A percentile compares a stretch with the other conserved stretches of the same genome.
Conservation (phyloP, 2,797 vertebrate genomes). For the Danio tinwini region DNA sequence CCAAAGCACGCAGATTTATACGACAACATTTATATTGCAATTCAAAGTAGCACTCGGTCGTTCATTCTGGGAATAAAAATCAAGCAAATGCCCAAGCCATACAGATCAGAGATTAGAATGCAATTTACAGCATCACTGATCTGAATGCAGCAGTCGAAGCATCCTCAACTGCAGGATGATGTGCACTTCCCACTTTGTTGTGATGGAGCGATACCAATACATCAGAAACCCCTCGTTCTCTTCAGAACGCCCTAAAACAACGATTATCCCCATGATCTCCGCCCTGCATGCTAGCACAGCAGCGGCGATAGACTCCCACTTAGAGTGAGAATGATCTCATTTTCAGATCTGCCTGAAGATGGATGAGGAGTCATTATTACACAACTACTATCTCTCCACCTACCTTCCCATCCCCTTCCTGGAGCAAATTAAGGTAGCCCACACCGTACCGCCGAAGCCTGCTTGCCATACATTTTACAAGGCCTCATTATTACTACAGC, state of each 20-base stretch:
- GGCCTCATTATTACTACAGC: slow-evolving; percentile 37
- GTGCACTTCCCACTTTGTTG: slow-evolving; percentile 14
- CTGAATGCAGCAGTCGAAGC: slow-evolving; percentile 47
- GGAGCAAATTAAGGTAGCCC: slow-evolving; percentile 55
- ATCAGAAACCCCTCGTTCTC: slow-evolving; percentile 35
- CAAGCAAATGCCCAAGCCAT: slow-evolving; percentile 47
- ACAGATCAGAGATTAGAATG: slow-evolving; percentile 56
- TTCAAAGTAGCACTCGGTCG: slow-evolving; percentile 42
- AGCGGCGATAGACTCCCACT: slow-evolving; percentile 51
- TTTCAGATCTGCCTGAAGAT: slow-evolving; percentile 54
- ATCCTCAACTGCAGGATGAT: slow-evolving; percentile 36
- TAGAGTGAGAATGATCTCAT: slow-evolving; percentile 53
- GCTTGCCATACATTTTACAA: slow-evolving; percentile 22
- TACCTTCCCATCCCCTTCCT: slow-evolving; percentile 40
- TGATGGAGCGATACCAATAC: slow-evolving; percentile 34
- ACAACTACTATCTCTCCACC: slow-evolving; percentile 39
- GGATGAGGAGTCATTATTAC: slow-evolving; percentile 59
- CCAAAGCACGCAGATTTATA: slow-evolving; percentile 31
- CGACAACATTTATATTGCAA: slow-evolving; percentile 45
- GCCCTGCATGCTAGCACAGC: not conserved
- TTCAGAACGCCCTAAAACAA: slow-evolving; percentile 38
- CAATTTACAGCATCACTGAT: slow-evolving; percentile 56
- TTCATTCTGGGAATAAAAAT: slow-evolving; percentile 33
- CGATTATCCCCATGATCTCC: slow-evolving; percentile 44
- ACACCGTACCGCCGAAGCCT: not conserved